phyloP scores from a whole-genome alignment of 1,140 invertebrate species.

The Pomacea maculata region DNA sequence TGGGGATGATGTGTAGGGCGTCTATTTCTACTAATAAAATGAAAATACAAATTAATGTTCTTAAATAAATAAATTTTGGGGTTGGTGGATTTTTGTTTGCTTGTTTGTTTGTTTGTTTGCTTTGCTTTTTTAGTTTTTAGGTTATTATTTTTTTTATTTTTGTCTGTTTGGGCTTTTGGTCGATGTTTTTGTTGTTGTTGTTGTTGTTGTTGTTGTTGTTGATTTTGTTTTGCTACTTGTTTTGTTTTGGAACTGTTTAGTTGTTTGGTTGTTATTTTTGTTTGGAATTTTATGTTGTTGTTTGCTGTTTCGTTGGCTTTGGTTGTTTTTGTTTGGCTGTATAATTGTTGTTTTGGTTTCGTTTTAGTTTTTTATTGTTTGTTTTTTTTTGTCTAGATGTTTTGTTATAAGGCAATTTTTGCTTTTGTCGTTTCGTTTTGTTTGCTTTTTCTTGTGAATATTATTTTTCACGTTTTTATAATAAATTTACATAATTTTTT shows the following conservation, averaged over 20 bases:
- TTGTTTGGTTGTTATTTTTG: not conserved
- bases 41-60: too few species aligned
- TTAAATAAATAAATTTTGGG: not conserved
- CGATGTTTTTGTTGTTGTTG: not conserved
- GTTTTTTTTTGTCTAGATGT: not conserved
- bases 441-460: not conserved
- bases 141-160: not conserved
- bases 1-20: too few species aligned
- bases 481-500: not conserved
- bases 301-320: not conserved
- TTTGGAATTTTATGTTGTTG: not conserved
- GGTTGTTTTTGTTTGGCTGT: not conserved
- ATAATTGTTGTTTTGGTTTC: not conserved
- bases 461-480: not conserved
- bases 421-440: not conserved
- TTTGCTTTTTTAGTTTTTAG: not conserved
- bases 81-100: not conserved
- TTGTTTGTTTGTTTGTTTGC: not conserved
- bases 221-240: not conserved
- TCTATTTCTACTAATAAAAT: too few species aligned
- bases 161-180: not conserved
- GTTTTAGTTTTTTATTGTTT: not conserved
- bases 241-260: not conserved
- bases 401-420: not conserved
- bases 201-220: not conserved